These are phyloP conservation scores for Pelusios castaneus DNA, from an alignment of 2,113 vertebrate species.

Conservation along the genomic window DNA sequence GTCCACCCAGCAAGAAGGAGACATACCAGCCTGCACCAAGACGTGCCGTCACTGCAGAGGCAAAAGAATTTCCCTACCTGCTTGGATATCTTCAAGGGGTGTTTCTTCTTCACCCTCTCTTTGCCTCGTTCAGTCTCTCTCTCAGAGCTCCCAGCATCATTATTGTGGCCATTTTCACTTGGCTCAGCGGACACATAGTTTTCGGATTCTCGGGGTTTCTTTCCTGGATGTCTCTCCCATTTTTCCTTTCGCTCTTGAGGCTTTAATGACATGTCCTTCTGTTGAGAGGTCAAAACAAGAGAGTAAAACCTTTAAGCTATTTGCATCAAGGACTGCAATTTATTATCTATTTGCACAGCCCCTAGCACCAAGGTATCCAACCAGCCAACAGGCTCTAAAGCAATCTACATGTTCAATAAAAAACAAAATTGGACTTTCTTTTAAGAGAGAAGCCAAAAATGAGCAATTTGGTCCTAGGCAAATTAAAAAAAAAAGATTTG, in stretches of 20 bases:
- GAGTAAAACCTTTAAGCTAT: neutral
- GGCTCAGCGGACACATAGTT: conserved; percentile 86
- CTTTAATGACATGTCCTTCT: conserved; percentile 90
- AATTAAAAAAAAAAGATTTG: conserved; percentile 61
- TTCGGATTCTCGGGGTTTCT: conserved; percentile 89
- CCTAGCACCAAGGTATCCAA: neutral
- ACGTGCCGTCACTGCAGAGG: accelerated
- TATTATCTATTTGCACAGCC: neutral
- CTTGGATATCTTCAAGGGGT: conserved; percentile 89
- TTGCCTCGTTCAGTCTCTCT: conserved; percentile 88
- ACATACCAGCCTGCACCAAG: accelerated
- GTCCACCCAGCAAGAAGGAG: neutral
- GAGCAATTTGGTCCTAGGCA: conserved; percentile 34
- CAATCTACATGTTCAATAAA: conserved; percentile 18
- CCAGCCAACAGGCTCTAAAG: neutral
- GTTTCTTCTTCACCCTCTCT: conserved; percentile 89
- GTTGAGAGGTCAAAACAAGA: conserved; percentile 34
- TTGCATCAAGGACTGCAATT: neutral
- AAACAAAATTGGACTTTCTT: conserved; percentile 13
- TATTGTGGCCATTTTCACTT: conserved; percentile 87
- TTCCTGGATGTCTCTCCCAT: conserved; percentile 82
- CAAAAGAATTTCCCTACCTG: conserved; percentile 82
- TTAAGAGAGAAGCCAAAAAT: conserved; percentile 32
- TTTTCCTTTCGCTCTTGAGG: conserved; percentile 90
- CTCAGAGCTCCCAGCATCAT: conserved; percentile 81